Conservation (phyloP, 2,888 invertebrate genomes). For the Athalia rosae region DNA sequence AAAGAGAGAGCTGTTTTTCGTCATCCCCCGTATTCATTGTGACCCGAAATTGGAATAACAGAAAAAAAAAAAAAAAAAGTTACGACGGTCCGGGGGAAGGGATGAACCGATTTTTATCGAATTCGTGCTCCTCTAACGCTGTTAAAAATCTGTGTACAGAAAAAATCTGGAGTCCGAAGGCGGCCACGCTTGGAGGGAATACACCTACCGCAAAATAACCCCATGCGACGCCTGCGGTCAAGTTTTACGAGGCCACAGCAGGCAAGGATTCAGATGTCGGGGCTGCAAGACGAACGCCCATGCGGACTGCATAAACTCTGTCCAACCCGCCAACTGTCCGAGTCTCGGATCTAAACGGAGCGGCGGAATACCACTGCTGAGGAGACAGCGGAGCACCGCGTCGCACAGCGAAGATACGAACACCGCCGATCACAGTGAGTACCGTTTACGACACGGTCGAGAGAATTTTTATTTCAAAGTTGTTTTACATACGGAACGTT, state of each 20-base stretch:
- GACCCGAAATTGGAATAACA: background rate
- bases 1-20: no score
- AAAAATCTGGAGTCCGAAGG: slow-evolving; percentile 76
- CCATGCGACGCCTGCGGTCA: slow-evolving; percentile 96
- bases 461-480: background rate
- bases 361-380: slow-evolving; percentile 77
- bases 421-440: slow-evolving; percentile 89
- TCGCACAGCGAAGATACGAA: slow-evolving; percentile 75
- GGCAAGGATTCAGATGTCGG: slow-evolving; percentile 92
- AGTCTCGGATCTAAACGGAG: slow-evolving; percentile 66
- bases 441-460: background rate
- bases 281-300: slow-evolving; percentile 95
- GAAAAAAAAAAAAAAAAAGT: background rate
- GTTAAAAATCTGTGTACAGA: slow-evolving; percentile 51
- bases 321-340: slow-evolving; percentile 88
- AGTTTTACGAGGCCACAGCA: slow-evolving; percentile 93
- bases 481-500: background rate
- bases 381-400: slow-evolving; percentile 92
- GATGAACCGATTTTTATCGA: background rate
- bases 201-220: slow-evolving; percentile 96
- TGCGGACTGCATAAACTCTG: slow-evolving; percentile 86
- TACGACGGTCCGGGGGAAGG: background rate
- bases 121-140: background rate
- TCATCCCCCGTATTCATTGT: no score
- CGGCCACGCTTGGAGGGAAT: slow-evolving; percentile 92